Percentiles rank a stretch among this genome's conserved stretches.
Evolutionary conservation across 2,113 vertebrate genomes (phyloP).

Genomic region (Corydoras maculifer): DNA sequence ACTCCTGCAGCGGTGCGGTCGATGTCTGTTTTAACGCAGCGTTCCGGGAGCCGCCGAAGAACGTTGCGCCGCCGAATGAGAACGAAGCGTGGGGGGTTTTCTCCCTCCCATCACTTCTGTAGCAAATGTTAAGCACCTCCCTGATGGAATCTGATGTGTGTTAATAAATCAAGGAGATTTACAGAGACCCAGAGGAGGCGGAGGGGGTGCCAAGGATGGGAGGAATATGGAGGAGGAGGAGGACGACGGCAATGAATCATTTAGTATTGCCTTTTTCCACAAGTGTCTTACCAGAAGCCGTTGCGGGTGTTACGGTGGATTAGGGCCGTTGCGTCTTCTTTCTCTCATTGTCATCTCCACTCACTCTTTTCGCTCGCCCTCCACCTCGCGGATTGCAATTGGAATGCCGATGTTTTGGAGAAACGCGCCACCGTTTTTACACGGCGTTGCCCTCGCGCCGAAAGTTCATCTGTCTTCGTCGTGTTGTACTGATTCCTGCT

Average conservation of each 20-base stretch:
- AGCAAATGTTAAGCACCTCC: constrained; percentile 60
- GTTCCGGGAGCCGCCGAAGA: neutral
- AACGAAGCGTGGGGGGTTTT: constrained; percentile 3
- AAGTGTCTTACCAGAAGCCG: constrained; percentile 53
- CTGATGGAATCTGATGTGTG: constrained; percentile 69
- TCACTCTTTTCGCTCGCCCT: neutral
- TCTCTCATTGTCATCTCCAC: neutral
- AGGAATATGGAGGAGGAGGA: constrained; percentile 21
- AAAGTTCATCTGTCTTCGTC: neutral
- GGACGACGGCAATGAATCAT: constrained; percentile 50
- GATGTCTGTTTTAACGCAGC: neutral
- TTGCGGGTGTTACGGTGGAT: constrained; percentile 62
- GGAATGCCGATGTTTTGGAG: constrained; percentile 18
- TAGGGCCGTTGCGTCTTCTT: constrained; percentile 38
- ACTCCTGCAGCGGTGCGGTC: neutral
- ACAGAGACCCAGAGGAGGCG: constrained; percentile 6
- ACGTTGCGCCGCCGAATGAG: neutral
- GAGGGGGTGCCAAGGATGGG: constrained; percentile 38
- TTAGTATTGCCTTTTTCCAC: constrained; percentile 37
- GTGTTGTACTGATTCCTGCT: neutral
- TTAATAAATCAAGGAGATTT: constrained; percentile 55
- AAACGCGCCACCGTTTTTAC: constrained; percentile 1
- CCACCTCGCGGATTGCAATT: constrained; percentile 29
- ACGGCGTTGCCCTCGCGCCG: too few relatives aligned
- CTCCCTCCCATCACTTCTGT: constrained; percentile 18